Percentiles rank a stretch among this genome's conserved stretches.
phyloP scores from a whole-genome alignment of 2,888 invertebrate species.

The Cordylochernes scorpioides region DNA sequence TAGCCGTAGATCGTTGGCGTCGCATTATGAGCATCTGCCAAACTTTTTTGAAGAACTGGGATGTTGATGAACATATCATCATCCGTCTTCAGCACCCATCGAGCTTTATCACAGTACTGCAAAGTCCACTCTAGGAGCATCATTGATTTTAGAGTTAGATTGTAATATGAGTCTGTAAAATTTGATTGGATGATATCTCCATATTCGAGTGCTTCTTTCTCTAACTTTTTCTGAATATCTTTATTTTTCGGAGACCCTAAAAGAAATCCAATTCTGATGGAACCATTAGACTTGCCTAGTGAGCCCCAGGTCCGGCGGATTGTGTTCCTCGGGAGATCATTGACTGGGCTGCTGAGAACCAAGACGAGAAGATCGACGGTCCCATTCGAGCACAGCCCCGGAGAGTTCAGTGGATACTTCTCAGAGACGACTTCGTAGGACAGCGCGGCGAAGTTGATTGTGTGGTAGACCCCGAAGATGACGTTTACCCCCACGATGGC shows the following conservation, averaged over 20 bases:
- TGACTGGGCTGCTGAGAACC: constrained; percentile 7
- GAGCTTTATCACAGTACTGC: constrained; percentile 10
- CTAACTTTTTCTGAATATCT: constrained; percentile 2
- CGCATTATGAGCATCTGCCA: constrained; percentile 9
- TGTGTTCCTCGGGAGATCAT: constrained; percentile 5
- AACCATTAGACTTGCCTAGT: constrained; percentile 1
- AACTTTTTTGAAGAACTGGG: constrained; percentile 30
- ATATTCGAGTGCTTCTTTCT: constrained; percentile 5
- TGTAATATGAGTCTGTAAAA: constrained; percentile 12
- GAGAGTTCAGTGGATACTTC: no score
- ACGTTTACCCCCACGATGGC: no score
- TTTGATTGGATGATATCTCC: constrained; percentile 12
- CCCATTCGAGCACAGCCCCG: constrained; percentile 7
- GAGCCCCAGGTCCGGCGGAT: constrained; percentile 14
- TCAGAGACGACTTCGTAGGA: no score
- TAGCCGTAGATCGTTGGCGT: constrained; percentile 35
- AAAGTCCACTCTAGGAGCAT: constrained; percentile 12
- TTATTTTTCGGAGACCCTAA: constrained; percentile 7
- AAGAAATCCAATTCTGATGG: constrained; percentile 10
- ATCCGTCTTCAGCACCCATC: constrained; percentile 51
- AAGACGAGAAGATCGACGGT: constrained; percentile 7
- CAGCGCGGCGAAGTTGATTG: no score
- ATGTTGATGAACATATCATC: constrained; percentile 63
- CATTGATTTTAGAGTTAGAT: constrained; percentile 13
- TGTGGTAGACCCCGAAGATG: no score